A percentile compares a stretch with the other conserved stretches of the same genome.
These are phyloP conservation scores for Cisticola juncidis DNA, from an alignment of 2,113 vertebrate genomes.

Conservation along the genomic window DNA sequence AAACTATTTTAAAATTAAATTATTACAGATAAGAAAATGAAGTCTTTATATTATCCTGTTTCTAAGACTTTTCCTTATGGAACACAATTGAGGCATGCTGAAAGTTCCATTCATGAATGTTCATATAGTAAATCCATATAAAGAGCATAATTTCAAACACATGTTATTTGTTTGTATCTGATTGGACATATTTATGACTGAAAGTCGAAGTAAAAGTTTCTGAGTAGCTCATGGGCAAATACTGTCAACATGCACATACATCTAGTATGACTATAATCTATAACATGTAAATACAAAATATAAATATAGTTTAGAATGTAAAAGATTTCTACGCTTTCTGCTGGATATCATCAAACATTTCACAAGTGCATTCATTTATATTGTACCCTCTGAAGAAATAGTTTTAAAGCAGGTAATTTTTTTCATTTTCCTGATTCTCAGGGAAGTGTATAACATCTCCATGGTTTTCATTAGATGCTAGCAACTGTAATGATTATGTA, in stretches of 20 bases:
- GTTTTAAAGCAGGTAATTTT: neutral
- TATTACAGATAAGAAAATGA: neutral
- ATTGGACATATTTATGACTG: neutral
- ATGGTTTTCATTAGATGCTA: neutral
- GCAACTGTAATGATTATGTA: neutral
- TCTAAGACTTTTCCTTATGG: neutral
- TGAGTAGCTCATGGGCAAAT: neutral
- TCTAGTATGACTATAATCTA: neutral
- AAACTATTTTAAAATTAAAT: neutral
- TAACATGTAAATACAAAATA: neutral
- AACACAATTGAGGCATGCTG: neutral
- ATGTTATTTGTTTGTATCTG: neutral
- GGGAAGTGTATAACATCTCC: neutral
- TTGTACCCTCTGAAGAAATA: neutral
- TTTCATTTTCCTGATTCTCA: neutral
- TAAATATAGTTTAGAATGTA: neutral
- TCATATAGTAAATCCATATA: neutral
- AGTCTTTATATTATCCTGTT: neutral
- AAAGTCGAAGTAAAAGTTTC: neutral
- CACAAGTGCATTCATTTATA: neutral
- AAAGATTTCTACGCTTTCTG: neutral
- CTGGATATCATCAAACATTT: neutral
- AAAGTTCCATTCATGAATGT: neutral
- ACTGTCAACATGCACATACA: neutral
- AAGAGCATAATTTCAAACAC: neutral